Base-by-base conservation (phyloP, 2,888 invertebrate species). In the Hyppa rectilinea region DNA sequence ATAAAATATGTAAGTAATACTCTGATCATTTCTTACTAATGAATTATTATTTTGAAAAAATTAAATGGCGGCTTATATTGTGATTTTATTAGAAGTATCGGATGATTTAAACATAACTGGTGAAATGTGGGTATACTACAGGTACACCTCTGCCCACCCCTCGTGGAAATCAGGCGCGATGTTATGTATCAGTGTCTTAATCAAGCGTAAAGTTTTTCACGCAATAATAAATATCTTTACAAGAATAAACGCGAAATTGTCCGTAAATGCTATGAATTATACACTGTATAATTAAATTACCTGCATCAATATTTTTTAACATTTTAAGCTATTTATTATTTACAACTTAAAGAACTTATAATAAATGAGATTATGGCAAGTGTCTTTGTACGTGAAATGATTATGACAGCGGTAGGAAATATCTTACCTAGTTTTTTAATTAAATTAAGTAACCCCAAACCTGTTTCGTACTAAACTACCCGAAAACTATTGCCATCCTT, bases 341-440 rank as follows among this genome's bases (percentile, higher is more conserved):
- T 71, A 81, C 59, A 82, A 61, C 53, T 68, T 61, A 71, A 66
- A 72, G 2, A 66, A 70, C 74, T 81, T 78, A 79, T 60, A 55
- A 67, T 72, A 80, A 64, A 76, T 77, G 65, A 78, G 58, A 78
- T 71, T 63, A 81, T 81, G 72, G 75, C 76, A 76, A 81, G 73
- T 75, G 36, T 64, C 58, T 80, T 77, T 87, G 84, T 82, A 82
- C 77, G 78, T 65, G 76, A 65, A 43, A 75, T 80, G 76, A 76
- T 52, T 60, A 64, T 78, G 70, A 64, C 38, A 63, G 14, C 52
- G 23, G 4, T 53, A 50, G 0, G 10, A 20, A n/a, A 34, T 58
- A 47, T 29, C 20, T 66, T 45, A 47, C 4, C 12, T 56, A 70
- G 0, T 14, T 47, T n/a, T n/a, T 34, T n/a, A 58, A 71, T 36